Conservation (phyloP, 2,888 invertebrate species). For the Drosophila anceps region DNA sequence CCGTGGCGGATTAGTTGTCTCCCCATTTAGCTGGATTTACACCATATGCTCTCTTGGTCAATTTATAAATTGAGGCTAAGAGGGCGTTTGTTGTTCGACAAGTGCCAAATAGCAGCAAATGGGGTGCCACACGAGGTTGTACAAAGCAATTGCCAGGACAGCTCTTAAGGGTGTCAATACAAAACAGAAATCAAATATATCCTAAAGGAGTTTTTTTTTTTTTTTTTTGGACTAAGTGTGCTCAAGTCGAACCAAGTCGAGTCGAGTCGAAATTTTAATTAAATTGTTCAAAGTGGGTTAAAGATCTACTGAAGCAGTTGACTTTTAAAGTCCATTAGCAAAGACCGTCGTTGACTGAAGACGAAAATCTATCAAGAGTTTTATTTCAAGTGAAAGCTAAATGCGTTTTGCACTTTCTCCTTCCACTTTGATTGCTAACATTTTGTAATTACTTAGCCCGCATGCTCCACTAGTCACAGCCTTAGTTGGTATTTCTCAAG, state of each 20-base stretch:
- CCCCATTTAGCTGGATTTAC: slow-evolving; percentile 74
- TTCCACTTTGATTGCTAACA: slow-evolving; percentile 26
- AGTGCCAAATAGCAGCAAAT: slow-evolving; percentile 33
- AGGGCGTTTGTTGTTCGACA: slow-evolving; percentile 32
- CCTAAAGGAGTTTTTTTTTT: slow-evolving; percentile 31
- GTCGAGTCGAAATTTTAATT: slow-evolving; percentile 66
- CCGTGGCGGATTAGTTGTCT: slow-evolving; percentile 61
- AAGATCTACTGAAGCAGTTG: slow-evolving; percentile 17
- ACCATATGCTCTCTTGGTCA: slow-evolving; percentile 74
- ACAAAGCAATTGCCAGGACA: slow-evolving; percentile 23
- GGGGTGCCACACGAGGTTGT: slow-evolving; percentile 21
- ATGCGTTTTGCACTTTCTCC: slow-evolving; percentile 30
- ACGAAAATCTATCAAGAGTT: slow-evolving; percentile 24
- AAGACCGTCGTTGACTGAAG: slow-evolving; percentile 1
- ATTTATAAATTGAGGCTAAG: slow-evolving; percentile 75
- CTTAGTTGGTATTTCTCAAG: slow-evolving; percentile 13
- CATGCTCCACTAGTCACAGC: slow-evolving; percentile 7
- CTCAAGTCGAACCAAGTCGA: slow-evolving; percentile 15
- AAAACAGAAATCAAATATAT: slow-evolving; percentile 19
- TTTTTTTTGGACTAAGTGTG: slow-evolving; percentile 19
- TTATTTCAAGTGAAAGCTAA: slow-evolving; percentile 37
- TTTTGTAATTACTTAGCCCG: slow-evolving; percentile 31
- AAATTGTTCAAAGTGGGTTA: slow-evolving; percentile 57
- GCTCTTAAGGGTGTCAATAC: slow-evolving; percentile 37
- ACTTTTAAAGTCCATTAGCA: slow-evolving; percentile 29